Base-by-base conservation (phyloP, 2,888 invertebrate genomes). In the Sceliomorpha sp. region DNA sequence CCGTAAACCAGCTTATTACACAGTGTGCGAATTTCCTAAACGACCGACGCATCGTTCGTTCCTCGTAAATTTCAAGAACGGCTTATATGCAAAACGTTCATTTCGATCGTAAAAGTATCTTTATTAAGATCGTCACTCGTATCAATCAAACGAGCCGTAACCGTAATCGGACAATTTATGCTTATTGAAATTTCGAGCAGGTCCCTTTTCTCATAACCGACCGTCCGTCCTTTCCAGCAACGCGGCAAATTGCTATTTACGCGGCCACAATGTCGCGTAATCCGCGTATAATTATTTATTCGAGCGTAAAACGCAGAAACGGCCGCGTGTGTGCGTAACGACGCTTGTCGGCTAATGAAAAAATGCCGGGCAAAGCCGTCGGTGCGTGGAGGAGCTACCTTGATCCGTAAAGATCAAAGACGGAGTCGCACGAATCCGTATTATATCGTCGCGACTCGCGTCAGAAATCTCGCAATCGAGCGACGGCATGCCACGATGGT, bases 401-500 rank as follows among this genome's bases (percentile, higher is more conserved):
- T 59, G 59, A 67, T 53, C 39, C 48, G 59, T 40, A 45, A 48
- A 53, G 42, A 67, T 59, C 59, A 40, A 27, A 24, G 10, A 1
- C 20, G 39, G 5, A 48, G 62, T 47, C 29, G 2, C 31, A 51
- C 51, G 40, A 59, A 66, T 59, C 47, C 42, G 15, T 29, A 36
- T 48, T 32, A 12, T 29, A 36, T 48, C 26, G 50, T 31, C 51
- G 40, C 7, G 42, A 48, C n/a, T n/a, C n/a, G n/a, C n/a, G 56
- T 68, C 45, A 31, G 56, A 37, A 56, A 51, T 40, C 14, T 34
- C 48, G 56, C 67, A 51, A 68, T 59, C 12, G 51, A 7, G 45
- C 58, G 68, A 62, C 68, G 60, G 47, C 62, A 60, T 31, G 40
- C 53, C 51, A 34, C 31, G 32, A 55, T 26, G 44, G 42, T 56